Evolutionary conservation across 2,888 invertebrate genomes (phyloP), one percentile per base, ranked within the genome.

Genomic region (Toxonevra muliebris): DNA sequence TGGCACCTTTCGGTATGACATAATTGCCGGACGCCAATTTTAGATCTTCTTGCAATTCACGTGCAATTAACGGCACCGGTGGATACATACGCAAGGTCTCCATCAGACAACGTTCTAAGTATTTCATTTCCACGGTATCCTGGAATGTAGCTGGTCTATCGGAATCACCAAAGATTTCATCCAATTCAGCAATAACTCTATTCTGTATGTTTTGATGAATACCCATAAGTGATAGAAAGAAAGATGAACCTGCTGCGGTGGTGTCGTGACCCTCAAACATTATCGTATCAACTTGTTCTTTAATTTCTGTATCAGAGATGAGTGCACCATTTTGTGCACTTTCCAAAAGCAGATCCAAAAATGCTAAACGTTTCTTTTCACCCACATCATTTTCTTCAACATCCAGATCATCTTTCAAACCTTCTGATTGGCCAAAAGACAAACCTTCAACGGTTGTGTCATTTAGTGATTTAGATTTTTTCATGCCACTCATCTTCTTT

Each of bases 191-290:
- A 61, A 90, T 86, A 4, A 93, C 92, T 77, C 90, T 90, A 71
- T 90, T 83, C 85, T 93, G 93, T 74, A 93, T 88, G 66, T 92
- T 87, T 78, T 90, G 90, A 82, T 92, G 91, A 69, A 90, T 87
- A 66, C 92, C 93, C 88, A 94, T 89, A 77, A 93, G 82, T 50
- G 91, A 93, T n/a, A 93, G 86, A 81, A 92, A 91, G 86, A 93
- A 93, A 78, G 93, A 93, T 75, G 92, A 92, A 12, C 91, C 93
- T 40, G 93, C 92, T 3, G 93, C 93, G 2, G 93, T 93, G 1
- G 93, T 94, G 77, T 93, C 93, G 80, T 93, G 93, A 54, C 93
- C 93, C 89, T 96, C 92, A 82, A 93, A 93, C 93, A 94, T 93
- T 75, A 94, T 93, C 0, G 93, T 93, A 80, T 93, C 91, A 0